phyloP scores from a whole-genome alignment of 2,113 vertebrate genomes.

The Atlantisia rogersi region DNA sequence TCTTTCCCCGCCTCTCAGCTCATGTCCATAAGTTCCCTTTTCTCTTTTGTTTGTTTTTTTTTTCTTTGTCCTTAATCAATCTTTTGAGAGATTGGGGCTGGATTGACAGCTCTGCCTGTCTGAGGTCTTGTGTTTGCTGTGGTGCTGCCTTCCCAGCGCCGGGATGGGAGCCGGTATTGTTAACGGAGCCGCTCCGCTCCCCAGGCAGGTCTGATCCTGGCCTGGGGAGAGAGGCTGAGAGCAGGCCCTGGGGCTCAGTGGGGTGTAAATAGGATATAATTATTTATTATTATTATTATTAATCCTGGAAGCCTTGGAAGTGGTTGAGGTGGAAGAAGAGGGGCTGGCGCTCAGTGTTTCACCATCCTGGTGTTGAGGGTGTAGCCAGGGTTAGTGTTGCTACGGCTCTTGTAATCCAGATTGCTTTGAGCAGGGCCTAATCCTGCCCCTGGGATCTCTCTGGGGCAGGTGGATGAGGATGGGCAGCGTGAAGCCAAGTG shows the following conservation, averaged over 20 bases:
- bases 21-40: slow-evolving; percentile 53
- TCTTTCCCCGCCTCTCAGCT: slow-evolving; percentile 59
- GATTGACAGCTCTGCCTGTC: slow-evolving; percentile 53
- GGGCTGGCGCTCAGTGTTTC: accelerated
- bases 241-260: accelerated
- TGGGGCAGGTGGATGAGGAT: not conserved
- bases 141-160: slow-evolving; percentile 11
- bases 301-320: not conserved
- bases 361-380: not conserved
- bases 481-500: accelerated
- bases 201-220: not conserved
- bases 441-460: not conserved
- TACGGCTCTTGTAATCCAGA: not conserved
- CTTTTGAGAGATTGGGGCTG: slow-evolving; percentile 36
- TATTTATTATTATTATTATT: too few relatives aligned
- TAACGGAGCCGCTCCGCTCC: not conserved
- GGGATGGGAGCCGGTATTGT: not conserved
- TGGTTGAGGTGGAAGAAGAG: accelerated
- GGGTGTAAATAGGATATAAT: accelerated
- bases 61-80: slow-evolving; percentile 44
- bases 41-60: slow-evolving; percentile 47
- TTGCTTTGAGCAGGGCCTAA: not conserved
- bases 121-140: not conserved
- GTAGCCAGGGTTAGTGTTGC: accelerated
- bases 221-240: accelerated